Conservation (phyloP, 2,113 vertebrate genomes). For the Channa maculata region DNA sequence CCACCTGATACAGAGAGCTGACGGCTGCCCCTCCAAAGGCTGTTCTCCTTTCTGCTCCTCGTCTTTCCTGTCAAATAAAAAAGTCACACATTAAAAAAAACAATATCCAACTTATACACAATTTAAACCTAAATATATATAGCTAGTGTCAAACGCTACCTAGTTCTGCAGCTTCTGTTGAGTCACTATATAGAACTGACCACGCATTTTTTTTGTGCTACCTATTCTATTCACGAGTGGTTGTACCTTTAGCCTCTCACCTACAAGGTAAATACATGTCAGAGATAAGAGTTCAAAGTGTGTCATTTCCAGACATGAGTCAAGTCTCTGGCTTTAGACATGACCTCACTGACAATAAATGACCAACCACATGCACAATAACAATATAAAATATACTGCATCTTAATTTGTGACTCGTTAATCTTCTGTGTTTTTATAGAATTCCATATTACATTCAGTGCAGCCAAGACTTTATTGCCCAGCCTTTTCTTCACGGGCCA, state of each 20-base stretch:
- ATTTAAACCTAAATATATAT: not conserved
- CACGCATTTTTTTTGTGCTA: no score
- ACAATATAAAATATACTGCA: conserved; percentile 45
- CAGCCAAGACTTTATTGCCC: conserved; percentile 65
- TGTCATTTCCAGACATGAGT: conserved; percentile 16
- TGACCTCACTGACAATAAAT: conserved; percentile 65
- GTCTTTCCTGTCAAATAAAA: conserved; percentile 84
- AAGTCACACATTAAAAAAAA: not conserved
- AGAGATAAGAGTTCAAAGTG: conserved; percentile 12
- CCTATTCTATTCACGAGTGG: conserved; percentile 18
- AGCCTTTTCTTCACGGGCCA: conserved; percentile 63
- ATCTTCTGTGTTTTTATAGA: conserved; percentile 60
- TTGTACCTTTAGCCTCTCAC: conserved; percentile 5
- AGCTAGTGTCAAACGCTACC: not conserved
- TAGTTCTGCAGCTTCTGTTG: conserved; percentile 1
- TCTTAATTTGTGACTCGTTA: conserved; percentile 60
- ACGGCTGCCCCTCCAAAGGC: conserved; percentile 92
- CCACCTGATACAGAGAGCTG: conserved; percentile 96
- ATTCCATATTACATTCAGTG: conserved; percentile 52
- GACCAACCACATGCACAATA: conserved; percentile 31
- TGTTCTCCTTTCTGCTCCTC: conserved; percentile 85
- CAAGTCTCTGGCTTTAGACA: conserved; percentile 11
- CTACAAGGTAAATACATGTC: not conserved
- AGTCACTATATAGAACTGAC: not conserved
- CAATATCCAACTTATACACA: not conserved